Conservation (phyloP, 2,113 vertebrate genomes). For the Regulus satrapa region DNA sequence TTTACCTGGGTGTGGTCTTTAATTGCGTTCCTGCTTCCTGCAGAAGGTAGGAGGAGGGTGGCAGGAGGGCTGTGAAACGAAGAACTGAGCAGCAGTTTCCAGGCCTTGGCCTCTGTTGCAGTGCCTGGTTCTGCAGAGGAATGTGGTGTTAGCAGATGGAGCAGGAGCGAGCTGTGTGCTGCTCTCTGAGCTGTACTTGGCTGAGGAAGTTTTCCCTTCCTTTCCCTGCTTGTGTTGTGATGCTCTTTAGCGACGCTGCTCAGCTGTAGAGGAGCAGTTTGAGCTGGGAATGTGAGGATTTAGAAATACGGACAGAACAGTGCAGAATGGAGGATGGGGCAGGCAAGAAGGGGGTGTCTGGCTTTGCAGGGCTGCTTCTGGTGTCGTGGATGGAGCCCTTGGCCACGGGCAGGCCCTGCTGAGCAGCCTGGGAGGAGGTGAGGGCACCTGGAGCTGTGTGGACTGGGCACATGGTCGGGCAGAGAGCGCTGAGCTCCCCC, state of each 20-base stretch:
- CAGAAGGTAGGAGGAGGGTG: not conserved
- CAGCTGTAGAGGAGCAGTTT: not conserved
- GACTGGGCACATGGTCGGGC: not conserved
- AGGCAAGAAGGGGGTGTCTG: not conserved
- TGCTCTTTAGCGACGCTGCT: not conserved
- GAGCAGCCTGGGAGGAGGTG: not conserved
- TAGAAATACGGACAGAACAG: fast-evolving
- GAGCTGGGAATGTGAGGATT: not conserved
- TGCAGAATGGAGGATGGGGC: not conserved
- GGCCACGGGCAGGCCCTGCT: not conserved
- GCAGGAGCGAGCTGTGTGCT: not conserved
- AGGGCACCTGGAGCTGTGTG: not conserved
- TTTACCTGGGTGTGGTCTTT: slow-evolving; percentile 41
- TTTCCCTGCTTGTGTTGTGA: not conserved
- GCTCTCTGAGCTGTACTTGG: not conserved
- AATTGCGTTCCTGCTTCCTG: not conserved
- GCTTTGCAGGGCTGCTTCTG: not conserved
- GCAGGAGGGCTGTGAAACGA: not conserved
- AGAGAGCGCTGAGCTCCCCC: not conserved
- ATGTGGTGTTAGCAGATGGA: not conserved
- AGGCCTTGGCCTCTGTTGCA: not conserved
- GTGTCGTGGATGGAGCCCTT: not conserved
- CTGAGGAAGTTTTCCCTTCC: not conserved
- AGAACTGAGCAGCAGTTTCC: fast-evolving
- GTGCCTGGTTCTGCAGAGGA: not conserved